Evolutionary conservation across 2,113 vertebrate genomes (phyloP).

Genomic region (Brachirus orientalis): DNA sequence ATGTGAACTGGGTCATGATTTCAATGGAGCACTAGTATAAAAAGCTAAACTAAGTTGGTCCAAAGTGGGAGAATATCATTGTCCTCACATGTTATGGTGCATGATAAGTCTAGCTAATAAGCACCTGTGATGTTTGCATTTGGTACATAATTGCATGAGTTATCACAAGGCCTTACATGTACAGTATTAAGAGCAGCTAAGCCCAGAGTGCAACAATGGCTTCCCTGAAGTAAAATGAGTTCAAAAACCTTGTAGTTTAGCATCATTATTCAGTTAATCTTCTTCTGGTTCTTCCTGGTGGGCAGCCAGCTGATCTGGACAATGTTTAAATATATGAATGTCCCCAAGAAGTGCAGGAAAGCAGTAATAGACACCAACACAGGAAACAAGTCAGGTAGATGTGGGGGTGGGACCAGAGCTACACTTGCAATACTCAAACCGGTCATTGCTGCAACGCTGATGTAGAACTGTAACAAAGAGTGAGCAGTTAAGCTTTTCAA

Average conservation of each 20-base stretch:
- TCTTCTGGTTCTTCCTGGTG: slow-evolving; percentile 85
- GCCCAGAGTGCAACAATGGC: not conserved
- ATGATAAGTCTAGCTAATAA: too few species aligned
- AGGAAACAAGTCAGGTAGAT: slow-evolving; percentile 90
- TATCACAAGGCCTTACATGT: not conserved
- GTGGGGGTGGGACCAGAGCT: slow-evolving; percentile 80
- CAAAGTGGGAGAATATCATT: not conserved
- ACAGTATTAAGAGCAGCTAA: too few species aligned
- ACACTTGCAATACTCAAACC: slow-evolving; percentile 81
- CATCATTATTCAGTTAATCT: slow-evolving; percentile 79
- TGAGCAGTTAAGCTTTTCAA: not conserved
- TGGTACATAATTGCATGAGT: not conserved
- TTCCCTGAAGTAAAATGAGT: slow-evolving; percentile 1
- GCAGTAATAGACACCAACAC: slow-evolving; percentile 86
- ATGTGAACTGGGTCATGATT: too few species aligned
- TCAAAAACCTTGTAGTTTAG: slow-evolving; percentile 1
- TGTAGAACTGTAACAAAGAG: slow-evolving; percentile 86
- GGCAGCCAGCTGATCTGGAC: slow-evolving; percentile 84
- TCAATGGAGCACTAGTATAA: too few species aligned
- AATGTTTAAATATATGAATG: slow-evolving; percentile 87
- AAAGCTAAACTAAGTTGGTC: slow-evolving; percentile 15
- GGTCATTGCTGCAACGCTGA: slow-evolving; percentile 83
- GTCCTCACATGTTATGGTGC: too few species aligned
- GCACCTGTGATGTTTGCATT: not conserved
- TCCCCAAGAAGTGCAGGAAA: slow-evolving; percentile 88